phyloP scores from a whole-genome alignment of 2,797 vertebrate genomes.

The Linurgus olivaceus region DNA sequence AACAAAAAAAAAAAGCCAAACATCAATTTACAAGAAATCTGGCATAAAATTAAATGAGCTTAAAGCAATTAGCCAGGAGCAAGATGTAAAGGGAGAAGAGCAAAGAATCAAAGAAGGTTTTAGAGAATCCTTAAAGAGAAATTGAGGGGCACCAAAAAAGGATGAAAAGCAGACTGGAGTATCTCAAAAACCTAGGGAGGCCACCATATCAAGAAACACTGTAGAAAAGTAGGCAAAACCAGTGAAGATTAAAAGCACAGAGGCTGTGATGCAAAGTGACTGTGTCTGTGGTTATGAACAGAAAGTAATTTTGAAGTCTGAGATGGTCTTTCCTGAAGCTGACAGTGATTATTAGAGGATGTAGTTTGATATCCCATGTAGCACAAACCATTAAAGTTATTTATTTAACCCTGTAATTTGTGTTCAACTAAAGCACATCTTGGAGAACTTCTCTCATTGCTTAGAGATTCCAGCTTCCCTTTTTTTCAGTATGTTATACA shows the following conservation, averaged over 20 bases:
- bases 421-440: not conserved
- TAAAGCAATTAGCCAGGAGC: not conserved
- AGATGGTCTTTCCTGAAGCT: not conserved
- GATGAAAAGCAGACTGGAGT: not conserved
- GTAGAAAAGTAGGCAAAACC: not conserved
- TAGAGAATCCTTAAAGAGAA: not conserved
- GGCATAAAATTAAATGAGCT: not conserved
- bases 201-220: accelerated
- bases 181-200: not conserved
- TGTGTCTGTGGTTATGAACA: not conserved
- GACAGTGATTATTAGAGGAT: not conserved
- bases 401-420: not conserved
- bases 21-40: not conserved
- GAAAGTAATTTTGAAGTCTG: not conserved
- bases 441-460: not conserved
- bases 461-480: not conserved
- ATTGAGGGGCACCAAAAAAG: not conserved
- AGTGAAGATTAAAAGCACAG: not conserved
- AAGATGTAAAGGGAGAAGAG: not conserved
- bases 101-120: not conserved
- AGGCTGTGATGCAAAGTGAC: not conserved
- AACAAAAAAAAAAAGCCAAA: not conserved
- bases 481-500: not conserved
- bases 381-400: not conserved
- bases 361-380: not conserved